Evolutionary conservation across 2,797 vertebrate genomes (phyloP).

Genomic region (Siniperca obscura): DNA sequence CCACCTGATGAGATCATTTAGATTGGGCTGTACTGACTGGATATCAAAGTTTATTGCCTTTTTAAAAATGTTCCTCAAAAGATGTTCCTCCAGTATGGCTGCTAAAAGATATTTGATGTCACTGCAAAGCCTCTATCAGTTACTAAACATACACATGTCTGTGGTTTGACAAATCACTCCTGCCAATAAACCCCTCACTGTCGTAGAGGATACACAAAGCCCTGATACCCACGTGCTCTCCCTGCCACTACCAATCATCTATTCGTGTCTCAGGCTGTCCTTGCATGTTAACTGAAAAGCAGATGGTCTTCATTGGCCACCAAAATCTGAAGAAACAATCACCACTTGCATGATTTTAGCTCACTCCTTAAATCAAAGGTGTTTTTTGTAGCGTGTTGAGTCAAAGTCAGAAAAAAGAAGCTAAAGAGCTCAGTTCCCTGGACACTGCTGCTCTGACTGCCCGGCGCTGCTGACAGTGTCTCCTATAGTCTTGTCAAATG

Average conservation of each 20-base stretch:
- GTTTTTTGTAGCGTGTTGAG: not conserved
- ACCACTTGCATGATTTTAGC: not conserved
- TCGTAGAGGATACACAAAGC: not conserved
- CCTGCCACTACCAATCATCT: conserved; percentile 23
- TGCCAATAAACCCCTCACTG: not conserved
- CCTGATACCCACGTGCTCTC: not conserved
- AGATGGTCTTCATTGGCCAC: not conserved
- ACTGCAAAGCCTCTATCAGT: conserved; percentile 33
- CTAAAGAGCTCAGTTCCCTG: not conserved
- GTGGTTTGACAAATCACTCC: not conserved
- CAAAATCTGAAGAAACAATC: not conserved
- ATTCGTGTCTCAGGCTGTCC: conserved; percentile 12
- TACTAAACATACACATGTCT: conserved; percentile 26
- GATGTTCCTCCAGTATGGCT: conserved; percentile 35
- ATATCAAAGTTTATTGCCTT: no score
- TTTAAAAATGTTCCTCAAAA: not conserved
- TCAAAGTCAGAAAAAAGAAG: conserved; percentile 2
- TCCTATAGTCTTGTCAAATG: not conserved
- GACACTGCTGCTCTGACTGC: not conserved
- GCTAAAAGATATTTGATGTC: conserved; percentile 4
- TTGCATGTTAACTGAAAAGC: conserved; percentile 48
- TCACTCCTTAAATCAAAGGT: not conserved
- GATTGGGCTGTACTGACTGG: not conserved
- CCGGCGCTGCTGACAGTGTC: not conserved
- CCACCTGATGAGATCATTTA: not conserved